phyloP scores from a whole-genome alignment of 2,113 vertebrate genomes.

The Arenaria interpres region DNA sequence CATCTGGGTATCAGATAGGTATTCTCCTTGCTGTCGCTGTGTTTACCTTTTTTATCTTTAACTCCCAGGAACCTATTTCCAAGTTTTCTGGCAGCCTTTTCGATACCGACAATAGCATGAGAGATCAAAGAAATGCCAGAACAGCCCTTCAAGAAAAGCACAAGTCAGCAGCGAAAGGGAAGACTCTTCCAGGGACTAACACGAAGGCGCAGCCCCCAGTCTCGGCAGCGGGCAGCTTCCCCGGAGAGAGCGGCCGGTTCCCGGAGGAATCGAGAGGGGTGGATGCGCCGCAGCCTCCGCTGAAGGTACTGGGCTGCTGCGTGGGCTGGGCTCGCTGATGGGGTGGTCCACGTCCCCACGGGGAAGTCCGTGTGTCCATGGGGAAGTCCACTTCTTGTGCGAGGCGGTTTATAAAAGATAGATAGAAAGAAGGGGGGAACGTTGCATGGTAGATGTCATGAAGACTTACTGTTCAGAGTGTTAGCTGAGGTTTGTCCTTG shows the following conservation, averaged over 20 bases:
- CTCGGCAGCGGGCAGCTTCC: background rate
- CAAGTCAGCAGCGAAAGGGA: conserved; percentile 46
- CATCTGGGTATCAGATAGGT: background rate
- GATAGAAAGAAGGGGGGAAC: background rate
- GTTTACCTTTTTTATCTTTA: conserved; percentile 5
- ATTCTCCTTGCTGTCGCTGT: background rate
- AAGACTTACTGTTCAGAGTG: background rate
- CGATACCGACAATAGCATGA: background rate
- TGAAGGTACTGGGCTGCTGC: conserved; percentile 24
- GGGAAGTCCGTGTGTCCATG: background rate
- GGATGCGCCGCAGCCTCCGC: background rate
- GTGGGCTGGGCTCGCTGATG: background rate
- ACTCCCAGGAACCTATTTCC: conserved; percentile 61
- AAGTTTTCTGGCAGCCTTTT: conserved; percentile 71
- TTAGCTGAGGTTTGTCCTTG: background rate
- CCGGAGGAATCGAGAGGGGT: background rate
- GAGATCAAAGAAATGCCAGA: conserved; percentile 40
- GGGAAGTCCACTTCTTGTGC: background rate
- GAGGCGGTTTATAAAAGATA: background rate
- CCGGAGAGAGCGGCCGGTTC: background rate
- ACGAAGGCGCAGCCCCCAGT: conserved; percentile 6
- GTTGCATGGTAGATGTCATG: background rate
- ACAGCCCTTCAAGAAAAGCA: conserved; percentile 57
- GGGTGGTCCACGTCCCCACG: accelerated
- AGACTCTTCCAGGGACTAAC: background rate